Base-by-base conservation (phyloP, 2,113 vertebrate genomes). In the Ailuropoda melanoleuca region DNA sequence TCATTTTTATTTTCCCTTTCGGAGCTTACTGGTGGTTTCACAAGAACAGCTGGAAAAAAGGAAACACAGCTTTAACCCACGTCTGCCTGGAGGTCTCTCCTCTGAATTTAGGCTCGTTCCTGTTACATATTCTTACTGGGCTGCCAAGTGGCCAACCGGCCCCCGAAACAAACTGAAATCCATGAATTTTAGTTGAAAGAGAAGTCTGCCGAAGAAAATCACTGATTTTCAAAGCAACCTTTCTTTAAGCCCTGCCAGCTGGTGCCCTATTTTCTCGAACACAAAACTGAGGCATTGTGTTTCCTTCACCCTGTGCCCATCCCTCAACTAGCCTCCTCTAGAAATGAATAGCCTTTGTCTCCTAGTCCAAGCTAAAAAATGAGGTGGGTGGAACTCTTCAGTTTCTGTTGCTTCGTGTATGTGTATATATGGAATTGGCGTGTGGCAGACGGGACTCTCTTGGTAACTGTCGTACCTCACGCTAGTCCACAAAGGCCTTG, bases 41-140 rank as follows among this genome's bases (percentile, higher is more conserved):
- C 18, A 93, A 97, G 56, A 96, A 88, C 14, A 43, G 48, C 70
- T 89, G 26, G 19, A 43, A 46, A 95, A 86, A 70, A 10, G 31
- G 11, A 43, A 56, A 23, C 43, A 56, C 37, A 34, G 43, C 46
- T 72, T 68, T n/a, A 64, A 56, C 39, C 74, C 89, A 13, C 58
- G 66, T 43, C 29, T 8, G 68, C 84, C 68, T 24, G 34, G 34
- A 82, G 48, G 26, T 48, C 77, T 12, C 64, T 84, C 81, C 64
- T 81, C 95, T 77, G 39, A 55, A 11, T 56, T 8, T 17, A 19
- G 46, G 34, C 39, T 43, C 56, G 4, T 29, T 91, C 82, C 72
- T 23, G 8, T 13, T 19, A 46, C 0, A 23, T 7, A 17, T 23
- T 19, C 34, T 81, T 39, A 34, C 48, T 11, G 18, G 83, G 50